Evolutionary conservation across 2,113 vertebrate species (phyloP).

Genomic region (Cepphus grylle): DNA sequence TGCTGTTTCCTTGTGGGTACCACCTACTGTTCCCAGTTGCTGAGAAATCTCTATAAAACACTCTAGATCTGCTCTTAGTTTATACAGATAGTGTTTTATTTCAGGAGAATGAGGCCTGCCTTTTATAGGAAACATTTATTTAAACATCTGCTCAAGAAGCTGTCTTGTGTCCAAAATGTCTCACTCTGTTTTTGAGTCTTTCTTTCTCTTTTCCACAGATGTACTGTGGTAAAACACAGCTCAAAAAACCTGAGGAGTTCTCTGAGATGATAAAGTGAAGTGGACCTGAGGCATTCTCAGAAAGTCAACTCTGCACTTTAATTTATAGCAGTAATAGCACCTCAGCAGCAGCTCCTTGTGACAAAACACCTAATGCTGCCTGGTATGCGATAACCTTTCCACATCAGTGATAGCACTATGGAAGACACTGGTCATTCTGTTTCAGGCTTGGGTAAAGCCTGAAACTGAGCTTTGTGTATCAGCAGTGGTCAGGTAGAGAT

Average conservation of each 20-base stretch:
- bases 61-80: background rate
- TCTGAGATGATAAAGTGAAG: background rate
- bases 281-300: background rate
- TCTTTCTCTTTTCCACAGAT: background rate
- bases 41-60: background rate
- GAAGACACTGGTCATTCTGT: background rate
- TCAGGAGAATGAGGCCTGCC: background rate
- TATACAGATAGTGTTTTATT: background rate
- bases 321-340: background rate
- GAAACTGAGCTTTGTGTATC: background rate
- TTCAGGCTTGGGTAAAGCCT: background rate
- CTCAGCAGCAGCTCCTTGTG: background rate
- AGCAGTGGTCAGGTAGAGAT: background rate
- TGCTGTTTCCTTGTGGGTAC: background rate
- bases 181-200: background rate
- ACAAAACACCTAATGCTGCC: background rate
- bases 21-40: constrained; percentile 14
- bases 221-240: background rate
- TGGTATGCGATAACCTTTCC: background rate
- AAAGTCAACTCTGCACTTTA: background rate
- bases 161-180: background rate
- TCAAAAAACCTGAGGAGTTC: background rate
- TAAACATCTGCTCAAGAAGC: constrained; percentile 17
- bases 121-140: background rate
- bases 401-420: background rate